Conservation (phyloP, 2,113 vertebrate species). For the Notothenia rossii region DNA sequence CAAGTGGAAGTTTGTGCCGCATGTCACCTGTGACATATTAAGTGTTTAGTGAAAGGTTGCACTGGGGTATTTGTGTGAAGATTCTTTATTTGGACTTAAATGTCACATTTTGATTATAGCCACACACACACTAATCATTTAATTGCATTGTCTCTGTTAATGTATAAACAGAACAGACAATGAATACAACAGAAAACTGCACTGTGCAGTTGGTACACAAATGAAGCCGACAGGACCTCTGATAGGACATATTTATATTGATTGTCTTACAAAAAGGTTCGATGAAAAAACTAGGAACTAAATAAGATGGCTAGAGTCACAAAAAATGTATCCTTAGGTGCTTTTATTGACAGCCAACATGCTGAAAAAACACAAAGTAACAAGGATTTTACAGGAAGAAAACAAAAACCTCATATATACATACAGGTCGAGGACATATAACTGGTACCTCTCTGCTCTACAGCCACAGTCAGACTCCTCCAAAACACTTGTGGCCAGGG, state of each 20-base stretch:
- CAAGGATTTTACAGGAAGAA: no score
- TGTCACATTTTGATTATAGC: conserved; percentile 31
- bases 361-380: no score
- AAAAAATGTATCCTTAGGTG: no score
- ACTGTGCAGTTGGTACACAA: background rate
- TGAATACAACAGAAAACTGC: background rate
- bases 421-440: no score
- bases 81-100: conserved; percentile 7
- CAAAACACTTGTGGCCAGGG: no score
- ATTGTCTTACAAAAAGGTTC: background rate
- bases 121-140: conserved; percentile 27
- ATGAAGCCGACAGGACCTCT: background rate
- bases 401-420: no score
- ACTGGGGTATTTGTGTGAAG: background rate
- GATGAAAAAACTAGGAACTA: no score
- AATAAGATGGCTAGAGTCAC: no score
- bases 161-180: conserved; percentile 6
- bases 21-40: background rate
- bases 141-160: background rate
- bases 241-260: conserved; percentile 6
- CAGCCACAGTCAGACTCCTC: no score
- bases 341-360: no score
- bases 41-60: background rate
- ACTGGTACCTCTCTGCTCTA: no score
- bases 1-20: no score